These are phyloP conservation scores for Cantharis lateralis DNA, from an alignment of 2,888 invertebrate genomes.

Conservation along the genomic window DNA sequence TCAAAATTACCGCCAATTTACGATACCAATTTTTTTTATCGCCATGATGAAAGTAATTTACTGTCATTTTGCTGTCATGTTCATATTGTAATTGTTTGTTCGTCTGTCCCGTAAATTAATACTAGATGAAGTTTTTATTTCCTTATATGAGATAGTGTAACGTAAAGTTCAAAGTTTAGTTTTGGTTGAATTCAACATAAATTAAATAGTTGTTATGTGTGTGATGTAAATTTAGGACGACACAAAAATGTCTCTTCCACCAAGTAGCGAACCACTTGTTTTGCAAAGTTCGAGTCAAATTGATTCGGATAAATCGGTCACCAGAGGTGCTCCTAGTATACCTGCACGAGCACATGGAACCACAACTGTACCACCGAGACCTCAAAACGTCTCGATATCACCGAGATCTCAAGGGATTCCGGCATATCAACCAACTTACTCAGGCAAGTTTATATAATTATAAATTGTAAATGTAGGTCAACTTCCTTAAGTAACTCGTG, in stretches of 20 bases:
- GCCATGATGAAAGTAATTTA: not conserved
- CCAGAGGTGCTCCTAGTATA: slow-evolving; percentile 43
- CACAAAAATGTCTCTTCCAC: not conserved
- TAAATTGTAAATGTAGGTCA: not conserved
- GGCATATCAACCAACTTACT: slow-evolving; percentile 35
- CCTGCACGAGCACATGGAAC: not conserved
- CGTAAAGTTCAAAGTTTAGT: not conserved
- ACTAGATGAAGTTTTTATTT: not conserved
- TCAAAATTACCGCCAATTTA: not conserved
- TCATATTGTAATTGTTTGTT: not conserved
- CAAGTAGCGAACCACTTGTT: slow-evolving; percentile 17
- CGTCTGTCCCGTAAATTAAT: not conserved
- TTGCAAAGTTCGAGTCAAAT: slow-evolving; percentile 34
- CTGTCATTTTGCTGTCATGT: not conserved
- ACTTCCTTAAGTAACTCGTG: not conserved
- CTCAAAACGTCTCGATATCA: slow-evolving; percentile 30
- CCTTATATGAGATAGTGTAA: not conserved
- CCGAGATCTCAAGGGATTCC: slow-evolving; percentile 30
- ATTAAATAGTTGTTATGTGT: not conserved
- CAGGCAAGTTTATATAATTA: slow-evolving; percentile 25
- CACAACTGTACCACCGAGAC: slow-evolving; percentile 51
- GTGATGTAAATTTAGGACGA: not conserved
- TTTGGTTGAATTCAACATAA: not conserved
- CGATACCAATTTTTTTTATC: not conserved
- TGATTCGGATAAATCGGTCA: slow-evolving; percentile 29